Conservation (phyloP, 2,113 vertebrate species). For the Saimiri boliviensis region DNA sequence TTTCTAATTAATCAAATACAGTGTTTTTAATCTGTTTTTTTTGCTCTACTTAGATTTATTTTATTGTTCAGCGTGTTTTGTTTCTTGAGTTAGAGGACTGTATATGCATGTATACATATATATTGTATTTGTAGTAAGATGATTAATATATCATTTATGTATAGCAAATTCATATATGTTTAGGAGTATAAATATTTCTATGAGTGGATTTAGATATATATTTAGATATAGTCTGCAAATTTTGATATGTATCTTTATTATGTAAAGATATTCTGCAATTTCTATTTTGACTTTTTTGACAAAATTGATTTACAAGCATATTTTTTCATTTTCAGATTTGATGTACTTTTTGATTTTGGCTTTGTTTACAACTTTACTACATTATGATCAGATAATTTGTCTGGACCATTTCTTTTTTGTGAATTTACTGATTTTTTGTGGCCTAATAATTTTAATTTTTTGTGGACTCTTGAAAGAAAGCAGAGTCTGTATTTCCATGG, state of each 20-base stretch:
- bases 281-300: not conserved
- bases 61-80: not conserved
- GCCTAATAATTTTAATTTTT: not conserved
- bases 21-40: not conserved
- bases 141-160: not conserved
- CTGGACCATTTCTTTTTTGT: not conserved
- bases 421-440: not conserved
- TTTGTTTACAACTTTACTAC: not conserved
- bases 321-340: not conserved
- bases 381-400: not conserved
- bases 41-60: not conserved
- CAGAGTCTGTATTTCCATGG: not conserved
- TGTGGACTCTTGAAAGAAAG: not conserved
- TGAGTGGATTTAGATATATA: not conserved
- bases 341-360: not conserved
- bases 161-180: not conserved
- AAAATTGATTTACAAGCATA: not conserved
- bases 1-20: not conserved
- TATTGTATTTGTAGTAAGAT: not conserved
- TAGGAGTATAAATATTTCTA: not conserved
- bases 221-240: not conserved
- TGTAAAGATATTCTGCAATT: not conserved
- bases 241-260: not conserved
- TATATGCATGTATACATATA: not conserved
- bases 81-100: not conserved